Percentiles rank a stretch among this genome's conserved stretches.
These are phyloP conservation scores for Leptocoma aspasia DNA, from an alignment of 2,113 vertebrate genomes.

Conservation along the genomic window DNA sequence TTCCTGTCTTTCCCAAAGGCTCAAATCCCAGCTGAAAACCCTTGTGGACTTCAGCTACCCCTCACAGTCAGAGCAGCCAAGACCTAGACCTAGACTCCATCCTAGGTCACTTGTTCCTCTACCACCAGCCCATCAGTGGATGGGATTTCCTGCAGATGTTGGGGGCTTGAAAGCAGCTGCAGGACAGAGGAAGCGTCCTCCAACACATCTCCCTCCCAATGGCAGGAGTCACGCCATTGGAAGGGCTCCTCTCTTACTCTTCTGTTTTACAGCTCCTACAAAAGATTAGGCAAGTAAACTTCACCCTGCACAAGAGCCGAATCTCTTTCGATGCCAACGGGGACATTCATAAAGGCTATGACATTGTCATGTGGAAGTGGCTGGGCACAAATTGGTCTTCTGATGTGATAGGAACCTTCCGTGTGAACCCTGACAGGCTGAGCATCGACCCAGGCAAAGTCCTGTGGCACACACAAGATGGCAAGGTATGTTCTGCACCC, in stretches of 20 bases:
- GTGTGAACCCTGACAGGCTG: constrained; percentile 45
- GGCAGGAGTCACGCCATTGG: not conserved
- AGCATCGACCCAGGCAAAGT: constrained; percentile 64
- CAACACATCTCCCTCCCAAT: not conserved
- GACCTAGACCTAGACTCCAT: not conserved
- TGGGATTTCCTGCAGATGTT: not conserved
- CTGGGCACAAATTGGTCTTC: not conserved
- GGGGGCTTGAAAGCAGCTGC: not conserved
- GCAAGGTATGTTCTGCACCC: constrained; percentile 20
- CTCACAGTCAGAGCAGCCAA: not conserved
- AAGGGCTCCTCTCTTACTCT: not conserved
- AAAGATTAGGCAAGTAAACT: constrained; percentile 74
- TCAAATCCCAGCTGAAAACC: not conserved
- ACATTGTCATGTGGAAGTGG: constrained; percentile 78
- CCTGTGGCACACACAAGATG: constrained; percentile 68
- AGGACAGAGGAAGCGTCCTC: not conserved
- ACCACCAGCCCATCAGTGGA: not conserved
- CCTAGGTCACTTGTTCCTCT: not conserved
- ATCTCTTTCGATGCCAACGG: constrained; percentile 75
- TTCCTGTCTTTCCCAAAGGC: not conserved
- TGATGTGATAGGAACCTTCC: constrained; percentile 70
- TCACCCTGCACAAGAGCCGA: constrained; percentile 69
- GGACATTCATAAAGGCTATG: constrained; percentile 67
- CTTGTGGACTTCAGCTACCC: not conserved
- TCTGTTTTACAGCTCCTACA: constrained; percentile 64